Conservation (phyloP, 2,797 vertebrate species). For the Myotis myotis region DNA sequence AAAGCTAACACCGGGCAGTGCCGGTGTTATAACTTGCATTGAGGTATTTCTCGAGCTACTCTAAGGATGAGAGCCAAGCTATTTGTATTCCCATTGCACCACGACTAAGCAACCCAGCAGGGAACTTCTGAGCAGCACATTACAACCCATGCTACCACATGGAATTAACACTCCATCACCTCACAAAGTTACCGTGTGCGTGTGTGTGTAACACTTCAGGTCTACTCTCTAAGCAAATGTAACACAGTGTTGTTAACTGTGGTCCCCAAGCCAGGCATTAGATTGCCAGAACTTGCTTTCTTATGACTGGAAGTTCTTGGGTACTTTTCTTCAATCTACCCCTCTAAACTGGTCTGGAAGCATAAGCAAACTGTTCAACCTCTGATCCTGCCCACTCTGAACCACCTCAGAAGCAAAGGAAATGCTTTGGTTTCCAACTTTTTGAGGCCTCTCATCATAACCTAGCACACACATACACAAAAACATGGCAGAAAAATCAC, state of each 20-base stretch:
- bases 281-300: neutral
- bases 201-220: neutral
- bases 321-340: neutral
- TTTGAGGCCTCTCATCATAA: neutral
- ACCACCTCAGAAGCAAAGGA: neutral
- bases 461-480: neutral
- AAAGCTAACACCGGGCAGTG: neutral
- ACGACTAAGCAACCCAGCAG: neutral
- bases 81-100: neutral
- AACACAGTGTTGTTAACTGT: neutral
- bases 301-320: neutral
- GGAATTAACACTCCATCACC: neutral
- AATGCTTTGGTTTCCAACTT: neutral
- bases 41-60: neutral
- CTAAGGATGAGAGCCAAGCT: neutral
- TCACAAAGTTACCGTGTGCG: neutral
- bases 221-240: neutral
- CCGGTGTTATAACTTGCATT: neutral
- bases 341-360: neutral
- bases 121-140: neutral
- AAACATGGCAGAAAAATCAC: neutral
- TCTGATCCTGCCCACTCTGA: neutral
- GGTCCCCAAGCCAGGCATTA: neutral
- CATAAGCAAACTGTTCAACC: neutral
- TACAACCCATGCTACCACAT: neutral